Percentiles rank a stretch among this genome's conserved stretches.
These are phyloP conservation scores for Notarius lentiginosus DNA, from an alignment of 2,113 vertebrate species.

Conservation along the genomic window DNA sequence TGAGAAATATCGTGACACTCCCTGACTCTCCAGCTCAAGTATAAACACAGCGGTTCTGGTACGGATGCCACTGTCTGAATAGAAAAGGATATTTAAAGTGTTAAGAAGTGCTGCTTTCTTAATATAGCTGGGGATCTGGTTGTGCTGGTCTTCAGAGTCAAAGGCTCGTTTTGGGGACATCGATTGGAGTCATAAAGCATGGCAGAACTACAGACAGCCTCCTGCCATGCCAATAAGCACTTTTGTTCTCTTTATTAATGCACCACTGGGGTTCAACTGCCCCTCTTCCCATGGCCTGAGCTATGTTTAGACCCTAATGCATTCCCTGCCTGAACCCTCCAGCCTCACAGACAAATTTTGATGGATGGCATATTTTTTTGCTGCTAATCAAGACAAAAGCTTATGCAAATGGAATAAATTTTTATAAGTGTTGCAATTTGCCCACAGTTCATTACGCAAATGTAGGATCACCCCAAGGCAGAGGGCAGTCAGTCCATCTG, in stretches of 20 bases:
- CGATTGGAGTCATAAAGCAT: conserved; percentile 47
- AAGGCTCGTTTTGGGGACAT: conserved; percentile 38
- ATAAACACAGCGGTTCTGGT: not conserved
- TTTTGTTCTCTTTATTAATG: conserved; percentile 54
- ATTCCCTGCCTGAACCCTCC: conserved; percentile 7
- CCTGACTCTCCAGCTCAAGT: not conserved
- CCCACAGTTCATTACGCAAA: not conserved
- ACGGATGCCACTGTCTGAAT: not conserved
- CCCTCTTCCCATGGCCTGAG: conserved; percentile 20
- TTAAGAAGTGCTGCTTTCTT: conserved; percentile 18
- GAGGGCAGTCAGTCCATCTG: conserved; percentile 33
- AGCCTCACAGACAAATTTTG: conserved; percentile 38
- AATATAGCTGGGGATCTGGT: not conserved
- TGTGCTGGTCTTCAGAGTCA: conserved; percentile 11
- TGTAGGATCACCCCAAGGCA: not conserved
- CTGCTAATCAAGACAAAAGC: conserved; percentile 7
- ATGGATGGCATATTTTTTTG: conserved; percentile 29
- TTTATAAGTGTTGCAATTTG: not conserved
- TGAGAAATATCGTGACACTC: not conserved
- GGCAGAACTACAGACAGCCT: conserved; percentile 47
- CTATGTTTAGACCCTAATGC: conserved; percentile 34
- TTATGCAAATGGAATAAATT: conserved; percentile 26
- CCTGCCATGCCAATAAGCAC: conserved; percentile 51
- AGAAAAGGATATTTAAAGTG: conserved; percentile 2
- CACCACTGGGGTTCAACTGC: conserved; percentile 40